A percentile compares a stretch with the other conserved stretches of the same genome.
Conservation (phyloP, 2,797 vertebrate genomes). For the Poeciliopsis presidionis region DNA sequence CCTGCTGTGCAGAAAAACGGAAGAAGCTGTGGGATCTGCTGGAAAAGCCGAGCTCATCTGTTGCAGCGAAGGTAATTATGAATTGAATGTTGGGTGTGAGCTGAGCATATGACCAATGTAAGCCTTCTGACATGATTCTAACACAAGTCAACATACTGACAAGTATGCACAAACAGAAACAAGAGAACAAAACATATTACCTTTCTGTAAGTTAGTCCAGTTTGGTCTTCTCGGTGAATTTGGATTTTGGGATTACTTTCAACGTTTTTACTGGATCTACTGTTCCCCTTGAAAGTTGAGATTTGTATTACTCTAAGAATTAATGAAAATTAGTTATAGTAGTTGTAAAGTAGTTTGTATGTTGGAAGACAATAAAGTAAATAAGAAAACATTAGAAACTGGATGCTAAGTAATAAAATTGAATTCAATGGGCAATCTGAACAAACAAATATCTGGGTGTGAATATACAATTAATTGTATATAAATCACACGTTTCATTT, state of each 20-base stretch:
- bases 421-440: background rate
- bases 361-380: background rate
- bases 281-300: background rate
- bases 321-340: background rate
- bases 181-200: background rate
- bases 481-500: too few species aligned
- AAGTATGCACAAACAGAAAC: background rate
- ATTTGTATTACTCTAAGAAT: background rate
- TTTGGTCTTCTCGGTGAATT: background rate
- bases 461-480: background rate
- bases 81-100: conserved; percentile 11
- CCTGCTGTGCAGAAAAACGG: conserved; percentile 95
- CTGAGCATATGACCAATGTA: background rate
- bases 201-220: background rate
- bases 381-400: background rate
- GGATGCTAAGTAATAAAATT: background rate
- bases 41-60: conserved; percentile 97
- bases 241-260: background rate
- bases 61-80: conserved; percentile 94
- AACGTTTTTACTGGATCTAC: background rate
- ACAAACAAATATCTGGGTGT: background rate
- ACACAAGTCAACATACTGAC: background rate
- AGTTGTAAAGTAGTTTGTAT: background rate
- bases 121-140: background rate
- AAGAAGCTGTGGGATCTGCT: conserved; percentile 99